Base-by-base conservation (phyloP, 1,140 invertebrate species). In the Steinernema feltiae region DNA sequence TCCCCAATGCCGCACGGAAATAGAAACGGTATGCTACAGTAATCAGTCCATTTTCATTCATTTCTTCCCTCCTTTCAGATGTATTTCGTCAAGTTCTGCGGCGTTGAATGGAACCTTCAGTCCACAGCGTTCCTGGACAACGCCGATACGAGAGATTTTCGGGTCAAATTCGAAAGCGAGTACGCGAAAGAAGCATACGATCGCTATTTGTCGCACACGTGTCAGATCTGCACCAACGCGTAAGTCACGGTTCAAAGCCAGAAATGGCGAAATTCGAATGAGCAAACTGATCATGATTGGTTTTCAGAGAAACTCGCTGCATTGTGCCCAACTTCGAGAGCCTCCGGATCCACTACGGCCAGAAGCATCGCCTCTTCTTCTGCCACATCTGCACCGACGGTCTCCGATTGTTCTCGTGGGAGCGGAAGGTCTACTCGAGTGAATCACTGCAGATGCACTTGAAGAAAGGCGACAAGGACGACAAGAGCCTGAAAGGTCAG, bases 311-410 rank as follows among this genome's bases (percentile, higher is more conserved):
- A n/a, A 24, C 74, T 18, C 46, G 27, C 12, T 24, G 41, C 1
- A 76, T 71, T 29, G 75, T 81, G 48, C 24, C 31, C 7, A 76
- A 53, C 15, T 81, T 81, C 70, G 81, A 73, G 0, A 75, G 69
- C 15, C 77, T 81, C 15, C 72, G 76, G 0, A 32, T 76, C 31
- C 80, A 81, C 41, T 79, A 74, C 35, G 78, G 77, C 32, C 82
- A 82, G 48, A 72, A 32, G 3, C 82, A 84, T 48, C 46, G 79
- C 2, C 75, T 77, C 7, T 76, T 77, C 2, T 84, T 84, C 32
- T 84, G 82, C 70, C 77, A 79, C 15, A 80, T 85, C 70, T 84
- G 82, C 63, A 75, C 70, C 30, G 83, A 85, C 7, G 83, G 85
- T 78, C 32, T 84, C 70, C 80, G 83, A 35, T 74, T 83, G 1